Evolutionary conservation across 1,140 invertebrate species (phyloP), one percentile per base, ranked within the genome.

Genomic region (Lasioglossum baleicum): DNA sequence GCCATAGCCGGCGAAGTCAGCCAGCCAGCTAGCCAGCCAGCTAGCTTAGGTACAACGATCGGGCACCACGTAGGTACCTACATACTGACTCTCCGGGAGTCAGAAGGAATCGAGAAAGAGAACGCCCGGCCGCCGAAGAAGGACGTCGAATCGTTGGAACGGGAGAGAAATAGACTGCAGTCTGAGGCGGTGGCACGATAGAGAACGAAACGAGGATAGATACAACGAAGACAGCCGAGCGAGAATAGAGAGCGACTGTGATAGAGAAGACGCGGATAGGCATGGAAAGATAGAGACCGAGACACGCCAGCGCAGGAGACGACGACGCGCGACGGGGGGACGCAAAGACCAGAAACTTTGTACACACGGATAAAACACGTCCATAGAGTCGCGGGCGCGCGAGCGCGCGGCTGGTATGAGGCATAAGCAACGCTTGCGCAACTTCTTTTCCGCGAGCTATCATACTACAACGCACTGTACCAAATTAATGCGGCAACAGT

Each of bases 361-460:
- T 56, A n/a, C 17, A 51, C 69, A 56, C 17, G 17, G 22, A 58
- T 8, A 31, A n/a, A 35, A n/a, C 61, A 31, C 2, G 69, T 56
- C 22, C n/a, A 61, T 10, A 64, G 35, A 63, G 64, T 26, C 58
- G 60, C 56, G 26, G 0, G 17, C 51, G 2, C 44, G 42, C 58
- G 60, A 51, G 26, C 26, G 17, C 51, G 2, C 44, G 42, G 40
- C 7, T 53, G 80, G 81, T 74, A 80, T 40, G 81, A 82, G 69
- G 63, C 63, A 78, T 71, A 66, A 83, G 81, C 71, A 75, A 68
- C 63, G 82, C 72, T 86, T 86, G 84, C 84, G 83, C 84, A 86
- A 86, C 65, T 85, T 86, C 83, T 86, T 86, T 85, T 86, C 84
- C 84, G 83, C 73, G 75, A 78, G 81, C 64, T 82, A 78, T 85